Percentiles rank a stretch among this genome's conserved stretches.
Evolutionary conservation across 2,113 vertebrate species (phyloP).

Genomic region (Trichechus manatus): DNA sequence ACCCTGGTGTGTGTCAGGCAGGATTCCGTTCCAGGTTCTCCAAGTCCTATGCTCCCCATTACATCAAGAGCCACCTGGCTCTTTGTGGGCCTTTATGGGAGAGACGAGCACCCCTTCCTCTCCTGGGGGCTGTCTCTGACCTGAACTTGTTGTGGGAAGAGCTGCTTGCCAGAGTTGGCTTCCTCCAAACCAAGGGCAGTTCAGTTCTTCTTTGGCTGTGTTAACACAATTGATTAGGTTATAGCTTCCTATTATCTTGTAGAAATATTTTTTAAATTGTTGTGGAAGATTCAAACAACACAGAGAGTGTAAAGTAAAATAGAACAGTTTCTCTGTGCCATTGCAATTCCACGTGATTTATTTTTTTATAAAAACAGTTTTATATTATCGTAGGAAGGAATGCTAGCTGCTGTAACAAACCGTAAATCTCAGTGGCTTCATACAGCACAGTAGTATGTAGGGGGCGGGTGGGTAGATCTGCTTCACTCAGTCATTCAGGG

Average conservation of each 20-base stretch:
- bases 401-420: background rate
- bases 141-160: background rate
- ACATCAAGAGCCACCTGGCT: background rate
- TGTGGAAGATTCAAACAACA: conserved; percentile 1
- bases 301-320: background rate
- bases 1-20: background rate
- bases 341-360: background rate
- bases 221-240: background rate
- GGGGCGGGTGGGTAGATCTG: background rate
- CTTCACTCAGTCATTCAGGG: background rate
- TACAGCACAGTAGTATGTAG: background rate
- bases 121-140: background rate
- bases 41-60: background rate
- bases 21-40: background rate
- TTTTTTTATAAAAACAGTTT: conserved; percentile 14
- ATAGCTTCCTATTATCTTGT: background rate
- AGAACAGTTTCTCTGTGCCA: background rate
- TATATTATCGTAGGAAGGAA: background rate
- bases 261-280: conserved; percentile 10
- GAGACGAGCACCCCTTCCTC: background rate
- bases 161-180: background rate
- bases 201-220: background rate
- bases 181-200: background rate
- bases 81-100: background rate
- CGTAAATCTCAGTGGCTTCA: background rate